Evolutionary conservation across 1,140 invertebrate species (phyloP), one percentile per base, ranked within the genome.

Genomic region (Euwallacea fornicatus): DNA sequence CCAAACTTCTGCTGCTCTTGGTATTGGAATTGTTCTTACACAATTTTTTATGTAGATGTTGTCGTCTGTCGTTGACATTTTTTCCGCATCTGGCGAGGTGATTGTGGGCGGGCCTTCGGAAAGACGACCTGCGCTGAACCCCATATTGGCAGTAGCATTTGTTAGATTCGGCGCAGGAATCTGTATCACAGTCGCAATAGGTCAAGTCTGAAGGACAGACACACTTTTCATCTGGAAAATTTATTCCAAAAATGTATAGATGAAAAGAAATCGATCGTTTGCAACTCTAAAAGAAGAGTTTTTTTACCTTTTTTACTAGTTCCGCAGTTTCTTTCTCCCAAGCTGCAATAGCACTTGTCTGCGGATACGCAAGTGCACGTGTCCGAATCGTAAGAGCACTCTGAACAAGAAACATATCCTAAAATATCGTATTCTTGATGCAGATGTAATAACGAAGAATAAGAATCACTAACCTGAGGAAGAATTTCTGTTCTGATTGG

Each of bases 111-210:
- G 58, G 8, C 11, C 46, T 15, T 15, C 6, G 33, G 15, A 42
- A 9, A 33, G 21, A 33, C 41, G 21, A 16, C 7, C 84, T 44
- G 86, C 75, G 59, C 47, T 53, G 21, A 85, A 82, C 0, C 79
- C 83, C 83, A 2, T 84, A 83, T 7, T 86, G 83, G 80, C 93
- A 96, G 78, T 96, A 96, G 78, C 93, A 96, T 79, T 94, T 94
- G 78, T 94, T 93, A 78, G 91, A 93, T 67, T 93, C 93, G 0
- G 91, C 87, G 79, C 93, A 95, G 74, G 91, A 93, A 76, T 95
- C 93, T 0, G 92, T 92, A 77, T 94, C 93, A 78, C 92, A 95
- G 3, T 87, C 86, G 76, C 91, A 89, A 54, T 74, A 80, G 75
- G 80, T 86, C 82, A 84, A 83, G 42, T 81, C 80, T 73, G 87